A percentile compares a stretch with the other conserved stretches of the same genome.
phyloP scores from a whole-genome alignment of 2,888 invertebrate species.

The Yponomeuta plumbellus region DNA sequence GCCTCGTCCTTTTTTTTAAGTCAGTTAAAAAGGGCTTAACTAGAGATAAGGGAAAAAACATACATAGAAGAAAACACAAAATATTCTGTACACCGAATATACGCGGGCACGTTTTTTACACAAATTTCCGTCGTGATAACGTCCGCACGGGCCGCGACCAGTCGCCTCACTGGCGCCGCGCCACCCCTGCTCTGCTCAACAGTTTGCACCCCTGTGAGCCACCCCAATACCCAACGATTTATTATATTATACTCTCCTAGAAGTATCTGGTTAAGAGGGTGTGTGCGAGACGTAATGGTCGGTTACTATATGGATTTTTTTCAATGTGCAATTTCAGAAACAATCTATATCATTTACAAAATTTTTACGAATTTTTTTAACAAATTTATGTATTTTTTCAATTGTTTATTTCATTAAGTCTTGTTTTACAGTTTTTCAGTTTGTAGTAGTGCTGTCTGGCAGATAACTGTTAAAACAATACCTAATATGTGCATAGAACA shows the following conservation, averaged over 20 bases:
- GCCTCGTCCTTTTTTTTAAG: too few relatives aligned
- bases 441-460: too few relatives aligned
- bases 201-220: conserved; percentile 64
- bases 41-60: neutral
- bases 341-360: too few relatives aligned
- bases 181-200: conserved; percentile 65
- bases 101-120: conserved; percentile 5
- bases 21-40: neutral
- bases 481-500: too few relatives aligned
- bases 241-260: conserved; percentile 16
- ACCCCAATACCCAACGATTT: conserved; percentile 40
- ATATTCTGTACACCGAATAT: neutral
- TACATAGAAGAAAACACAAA: neutral
- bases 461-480: too few relatives aligned
- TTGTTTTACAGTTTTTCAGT: too few relatives aligned
- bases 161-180: conserved; percentile 63
- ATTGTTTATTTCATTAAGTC: too few relatives aligned
- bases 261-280: neutral
- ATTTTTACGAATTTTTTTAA: too few relatives aligned
- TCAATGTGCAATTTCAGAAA: too few relatives aligned
- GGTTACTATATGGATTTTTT: too few relatives aligned
- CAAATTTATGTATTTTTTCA: too few relatives aligned
- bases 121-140: conserved; percentile 25
- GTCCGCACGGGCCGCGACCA: conserved; percentile 44
- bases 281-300: neutral